phyloP scores from a whole-genome alignment of 2,797 vertebrate species.

The Eupleurogrammus muticus region DNA sequence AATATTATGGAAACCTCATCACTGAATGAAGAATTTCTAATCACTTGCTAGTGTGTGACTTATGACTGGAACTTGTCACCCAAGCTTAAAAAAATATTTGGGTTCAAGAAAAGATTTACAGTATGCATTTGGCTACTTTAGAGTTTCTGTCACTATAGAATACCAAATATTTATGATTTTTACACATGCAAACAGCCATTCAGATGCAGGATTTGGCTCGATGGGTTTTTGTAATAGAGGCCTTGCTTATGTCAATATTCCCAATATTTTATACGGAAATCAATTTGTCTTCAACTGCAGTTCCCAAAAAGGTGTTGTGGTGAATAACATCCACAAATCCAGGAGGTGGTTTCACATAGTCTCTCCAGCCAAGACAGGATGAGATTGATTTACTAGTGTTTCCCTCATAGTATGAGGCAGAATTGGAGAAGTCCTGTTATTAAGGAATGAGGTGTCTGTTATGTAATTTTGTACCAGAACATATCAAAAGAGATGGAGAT shows the following conservation, averaged over 20 bases:
- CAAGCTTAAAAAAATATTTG: background rate
- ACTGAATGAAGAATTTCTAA: slow-evolving; percentile 16
- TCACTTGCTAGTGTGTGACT: slow-evolving; percentile 4
- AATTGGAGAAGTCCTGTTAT: slow-evolving; percentile 34
- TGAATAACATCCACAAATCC: background rate
- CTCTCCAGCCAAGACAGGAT: background rate
- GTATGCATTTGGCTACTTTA: background rate
- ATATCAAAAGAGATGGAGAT: slow-evolving; percentile 37
- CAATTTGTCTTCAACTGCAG: background rate
- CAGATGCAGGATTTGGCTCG: background rate
- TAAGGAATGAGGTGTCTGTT: slow-evolving; percentile 48
- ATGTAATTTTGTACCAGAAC: slow-evolving; percentile 55
- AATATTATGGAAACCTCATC: slow-evolving; percentile 16
- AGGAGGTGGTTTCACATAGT: slow-evolving; percentile 5
- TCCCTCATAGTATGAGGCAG: slow-evolving; percentile 6
- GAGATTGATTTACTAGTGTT: slow-evolving; percentile 25
- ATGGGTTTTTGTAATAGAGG: background rate
- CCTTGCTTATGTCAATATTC: background rate
- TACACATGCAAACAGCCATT: background rate
- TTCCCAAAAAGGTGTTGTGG: background rate
- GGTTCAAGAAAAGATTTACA: background rate
- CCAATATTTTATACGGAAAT: background rate
- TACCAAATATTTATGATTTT: background rate
- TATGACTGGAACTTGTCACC: background rate
- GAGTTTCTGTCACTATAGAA: background rate